These are phyloP conservation scores for Cynodonichthys magdalenae DNA, from an alignment of 2,797 vertebrate genomes.

Conservation along the genomic window DNA sequence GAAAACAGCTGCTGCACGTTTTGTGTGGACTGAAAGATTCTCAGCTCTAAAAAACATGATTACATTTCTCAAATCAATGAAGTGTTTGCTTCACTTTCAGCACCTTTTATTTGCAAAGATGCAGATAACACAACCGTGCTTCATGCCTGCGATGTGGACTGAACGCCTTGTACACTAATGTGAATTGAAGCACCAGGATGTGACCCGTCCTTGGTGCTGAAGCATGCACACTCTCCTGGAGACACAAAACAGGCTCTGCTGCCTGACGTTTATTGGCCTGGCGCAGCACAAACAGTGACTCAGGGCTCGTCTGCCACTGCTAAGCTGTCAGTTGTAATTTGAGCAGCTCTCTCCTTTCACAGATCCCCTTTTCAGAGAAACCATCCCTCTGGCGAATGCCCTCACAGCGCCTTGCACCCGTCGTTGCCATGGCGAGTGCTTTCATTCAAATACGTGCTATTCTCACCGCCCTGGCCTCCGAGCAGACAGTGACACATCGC, in stretches of 20 bases:
- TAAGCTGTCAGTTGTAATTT: conserved; percentile 54
- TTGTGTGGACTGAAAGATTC: conserved; percentile 19
- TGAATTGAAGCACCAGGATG: conserved; percentile 7
- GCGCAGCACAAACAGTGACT: conserved; percentile 42
- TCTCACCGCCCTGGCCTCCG: conserved; percentile 49
- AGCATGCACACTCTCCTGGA: conserved; percentile 13
- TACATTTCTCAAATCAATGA: conserved; percentile 33
- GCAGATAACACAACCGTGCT: not conserved
- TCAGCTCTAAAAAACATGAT: conserved; percentile 33
- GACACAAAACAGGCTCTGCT: conserved; percentile 34
- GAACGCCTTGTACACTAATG: conserved; percentile 1
- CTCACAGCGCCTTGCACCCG: conserved; percentile 32
- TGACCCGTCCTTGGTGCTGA: conserved; percentile 69
- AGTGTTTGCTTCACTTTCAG: conserved; percentile 17
- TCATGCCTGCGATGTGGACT: not conserved
- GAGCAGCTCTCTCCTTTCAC: conserved; percentile 33
- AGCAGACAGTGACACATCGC: conserved; percentile 31
- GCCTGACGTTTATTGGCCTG: conserved; percentile 35
- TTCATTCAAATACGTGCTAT: conserved; percentile 48
- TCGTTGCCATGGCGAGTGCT: conserved; percentile 61
- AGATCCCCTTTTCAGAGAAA: conserved; percentile 31
- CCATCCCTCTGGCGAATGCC: conserved; percentile 34
- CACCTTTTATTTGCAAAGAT: not conserved
- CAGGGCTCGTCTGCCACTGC: conserved; percentile 46
- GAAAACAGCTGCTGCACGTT: conserved; percentile 25